Evolutionary conservation across 2,113 vertebrate genomes (phyloP).

Genomic region (Phycodurus eques): DNA sequence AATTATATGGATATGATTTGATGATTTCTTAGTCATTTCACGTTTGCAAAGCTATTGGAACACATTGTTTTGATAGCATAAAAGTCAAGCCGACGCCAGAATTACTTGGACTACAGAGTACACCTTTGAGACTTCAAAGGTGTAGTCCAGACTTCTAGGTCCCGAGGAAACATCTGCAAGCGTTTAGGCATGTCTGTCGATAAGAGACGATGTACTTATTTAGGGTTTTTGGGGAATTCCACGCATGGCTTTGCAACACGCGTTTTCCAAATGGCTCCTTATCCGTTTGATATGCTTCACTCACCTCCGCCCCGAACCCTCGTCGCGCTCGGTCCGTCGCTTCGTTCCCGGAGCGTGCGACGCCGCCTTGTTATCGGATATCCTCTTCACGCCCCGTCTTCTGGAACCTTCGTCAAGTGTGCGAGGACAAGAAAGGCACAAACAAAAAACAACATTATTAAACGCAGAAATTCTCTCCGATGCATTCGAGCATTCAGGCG

Average conservation of each 20-base stretch:
- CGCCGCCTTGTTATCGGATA: constrained; percentile 39
- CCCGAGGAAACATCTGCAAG: constrained; percentile 12
- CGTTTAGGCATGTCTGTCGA: neutral
- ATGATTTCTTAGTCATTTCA: neutral
- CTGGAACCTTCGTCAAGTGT: constrained; percentile 51
- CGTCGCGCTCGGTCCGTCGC: constrained; percentile 36
- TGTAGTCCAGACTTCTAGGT: neutral
- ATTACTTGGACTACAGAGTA: no score
- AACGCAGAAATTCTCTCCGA: constrained; percentile 54
- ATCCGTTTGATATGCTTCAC: constrained; percentile 53
- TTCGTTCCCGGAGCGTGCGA: constrained; percentile 30
- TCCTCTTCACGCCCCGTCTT: constrained; percentile 43
- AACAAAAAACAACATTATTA: constrained; percentile 67
- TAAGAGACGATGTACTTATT: neutral
- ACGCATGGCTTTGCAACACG: constrained; percentile 1
- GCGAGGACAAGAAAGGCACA: constrained; percentile 34
- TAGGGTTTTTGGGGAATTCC: neutral
- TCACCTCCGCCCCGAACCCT: constrained; percentile 17
- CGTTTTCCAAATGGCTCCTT: constrained; percentile 47
- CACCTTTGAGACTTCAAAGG: no score
- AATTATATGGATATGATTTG: neutral
- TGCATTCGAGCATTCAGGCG: constrained; percentile 56
- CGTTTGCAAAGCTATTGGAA: no score
- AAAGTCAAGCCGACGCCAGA: no score
- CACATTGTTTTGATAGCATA: no score